A percentile compares a stretch with the other conserved stretches of the same genome.
Evolutionary conservation across 1,140 invertebrate genomes (phyloP).

Genomic region (Papilio polyxenes): DNA sequence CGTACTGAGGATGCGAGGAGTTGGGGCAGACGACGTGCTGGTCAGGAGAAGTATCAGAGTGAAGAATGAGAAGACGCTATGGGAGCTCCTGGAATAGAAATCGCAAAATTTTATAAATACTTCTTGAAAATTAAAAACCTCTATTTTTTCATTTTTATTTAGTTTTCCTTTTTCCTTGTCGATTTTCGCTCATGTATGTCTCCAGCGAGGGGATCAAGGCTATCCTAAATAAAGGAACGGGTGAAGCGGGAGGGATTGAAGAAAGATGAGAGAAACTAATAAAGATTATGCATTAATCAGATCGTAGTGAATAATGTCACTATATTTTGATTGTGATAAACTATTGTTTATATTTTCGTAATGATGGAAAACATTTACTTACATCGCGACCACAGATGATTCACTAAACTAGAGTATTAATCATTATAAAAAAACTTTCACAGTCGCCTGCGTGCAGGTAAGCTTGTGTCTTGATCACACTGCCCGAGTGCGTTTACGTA

Average conservation of each 20-base stretch:
- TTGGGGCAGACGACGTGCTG: constrained; percentile 53
- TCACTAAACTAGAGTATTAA: background rate
- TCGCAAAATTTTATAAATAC: background rate
- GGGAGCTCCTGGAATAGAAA: constrained; percentile 57
- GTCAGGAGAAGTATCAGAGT: constrained; percentile 50
- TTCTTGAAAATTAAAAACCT: background rate
- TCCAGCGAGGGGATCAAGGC: no score
- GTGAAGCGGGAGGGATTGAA: no score
- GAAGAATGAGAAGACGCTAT: constrained; percentile 49
- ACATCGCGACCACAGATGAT: constrained; percentile 32
- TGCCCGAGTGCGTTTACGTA: background rate
- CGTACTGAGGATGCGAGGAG: constrained; percentile 42
- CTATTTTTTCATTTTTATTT: no score
- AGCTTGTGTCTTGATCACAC: constrained; percentile 31
- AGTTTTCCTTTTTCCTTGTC: no score
- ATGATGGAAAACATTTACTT: constrained; percentile 3
- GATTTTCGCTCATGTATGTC: no score
- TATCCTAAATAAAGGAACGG: no score
- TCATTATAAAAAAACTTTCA: constrained; percentile 48
- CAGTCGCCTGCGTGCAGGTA: constrained; percentile 46
- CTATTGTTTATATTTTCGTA: background rate
- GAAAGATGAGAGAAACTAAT: no score
- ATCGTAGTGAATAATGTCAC: no score
- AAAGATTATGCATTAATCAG: no score
- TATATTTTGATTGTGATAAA: no score